Base-by-base conservation (phyloP, 1,140 invertebrate genomes). In the Ips nitidus region DNA sequence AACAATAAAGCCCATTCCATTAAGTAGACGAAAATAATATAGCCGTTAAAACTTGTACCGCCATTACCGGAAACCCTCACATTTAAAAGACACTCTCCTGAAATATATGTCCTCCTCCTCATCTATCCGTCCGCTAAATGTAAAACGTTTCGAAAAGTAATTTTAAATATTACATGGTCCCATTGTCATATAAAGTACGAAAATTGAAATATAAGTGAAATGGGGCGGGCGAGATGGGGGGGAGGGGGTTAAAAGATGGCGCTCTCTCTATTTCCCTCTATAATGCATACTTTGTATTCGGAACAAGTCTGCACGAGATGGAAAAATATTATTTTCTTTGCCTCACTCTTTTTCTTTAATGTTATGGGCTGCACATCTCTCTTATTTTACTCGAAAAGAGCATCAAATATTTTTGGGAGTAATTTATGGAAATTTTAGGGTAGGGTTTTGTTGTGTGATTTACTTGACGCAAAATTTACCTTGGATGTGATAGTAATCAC, bases 281-380 rank as follows among this genome's bases (percentile, higher is more conserved):
- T 76, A 78, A 78, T 78, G 73, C 75, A 76, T 71, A 78, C 75
- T 78, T 78, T 78, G 76, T 78, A 78, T 78, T 76, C 76, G 38
- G 75, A 75, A 75, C 72, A 73, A 75, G 73, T 73, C 73, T 73
- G 75, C 74, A 71, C 71, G 71, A 76, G 75, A 78, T 78, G 74
- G 76, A 76, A 78, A 78, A 78, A 78, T 77, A 77, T 76, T 77
- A 77, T 78, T 78, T 77, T 76, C 39, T 75, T 78, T 76, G 73
- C 71, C 74, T 75, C 73, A 77, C 74, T 74, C 73, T 73, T 74
- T 73, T 75, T 70, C 70, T 58, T 69, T 74, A 75, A 77, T 73
- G 75, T 75, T 74, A 75, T 76, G 65, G 63, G 65, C 64, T 59
- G 63, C 69, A 60, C 39, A 71, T 61, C 62, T 60, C 58, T 59